Evolutionary conservation across 2,888 invertebrate species (phyloP), one percentile per base, ranked within the genome.

Genomic region (Druceiella hillmani): DNA sequence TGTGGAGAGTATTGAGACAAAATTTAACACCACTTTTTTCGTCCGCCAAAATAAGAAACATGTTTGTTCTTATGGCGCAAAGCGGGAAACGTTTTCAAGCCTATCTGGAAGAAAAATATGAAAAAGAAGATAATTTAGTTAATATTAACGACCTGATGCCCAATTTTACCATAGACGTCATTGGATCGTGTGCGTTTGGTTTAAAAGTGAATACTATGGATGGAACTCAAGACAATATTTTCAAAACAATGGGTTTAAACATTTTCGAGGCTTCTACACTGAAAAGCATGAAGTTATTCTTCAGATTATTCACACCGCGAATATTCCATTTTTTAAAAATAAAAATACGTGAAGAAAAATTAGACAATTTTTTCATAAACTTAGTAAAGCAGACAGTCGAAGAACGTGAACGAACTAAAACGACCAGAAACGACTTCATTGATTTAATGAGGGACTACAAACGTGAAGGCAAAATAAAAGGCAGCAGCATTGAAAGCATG

Each of bases 1-100:
- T 45, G 16, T 55, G 54, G 55, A 47, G 52, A 41, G 29, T 42
- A 13, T 47, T 55, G 26, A 35, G 54, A 6, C 44, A 48, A 12
- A 55, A 54, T 38, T 35, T 56, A 16, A 51, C 52, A 1, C 50
- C 52, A 3, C 48, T 48, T 2, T 55, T 53, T 30, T 49, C 51
- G 2, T 47, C 52, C 1, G 47, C 47, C 4, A 56, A 54, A 41
- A 53, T 54, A 42, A 52, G 50, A 36, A 48, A 49, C 9, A 50
- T 55, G 49, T 54, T 54, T 34, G 26, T 28, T 14, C 33, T 52
- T 15, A 49, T 55, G 32, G 2, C 48, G 52, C 4, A 47, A 49
- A 1, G 48, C 51, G 3, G 36, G 45, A 9, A 50, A 10, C 10
- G 12, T 5, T 27, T 27, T 7, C 27, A 27, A 27, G 4, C 10